Conservation (phyloP, 2,113 vertebrate genomes). For the Numida meleagris region DNA sequence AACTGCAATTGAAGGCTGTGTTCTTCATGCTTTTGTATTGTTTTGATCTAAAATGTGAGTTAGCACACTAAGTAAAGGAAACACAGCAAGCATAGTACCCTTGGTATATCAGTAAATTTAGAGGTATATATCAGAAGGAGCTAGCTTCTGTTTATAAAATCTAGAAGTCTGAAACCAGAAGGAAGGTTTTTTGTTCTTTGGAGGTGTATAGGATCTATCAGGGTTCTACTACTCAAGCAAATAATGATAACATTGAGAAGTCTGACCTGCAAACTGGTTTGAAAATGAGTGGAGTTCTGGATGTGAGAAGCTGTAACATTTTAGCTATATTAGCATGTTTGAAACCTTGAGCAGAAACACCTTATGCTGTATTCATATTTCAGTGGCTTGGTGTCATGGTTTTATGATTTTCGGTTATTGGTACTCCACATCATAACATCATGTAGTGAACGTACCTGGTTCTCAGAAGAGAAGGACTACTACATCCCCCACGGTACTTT, state of each 20-base stretch:
- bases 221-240: neutral
- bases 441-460: too few species aligned
- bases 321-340: neutral
- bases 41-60: conserved; percentile 1
- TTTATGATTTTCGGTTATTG: too few species aligned
- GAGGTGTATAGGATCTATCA: neutral
- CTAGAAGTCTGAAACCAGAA: neutral
- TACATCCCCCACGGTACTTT: too few species aligned
- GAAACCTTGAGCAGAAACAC: neutral
- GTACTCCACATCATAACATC: too few species aligned
- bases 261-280: neutral
- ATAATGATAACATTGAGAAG: neutral
- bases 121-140: neutral
- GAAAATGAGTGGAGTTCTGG: neutral
- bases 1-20: neutral
- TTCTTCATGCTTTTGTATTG: conserved; percentile 30
- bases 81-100: neutral
- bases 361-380: neutral
- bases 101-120: conserved; percentile 23
- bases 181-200: neutral
- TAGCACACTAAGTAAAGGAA: neutral
- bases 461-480: too few species aligned
- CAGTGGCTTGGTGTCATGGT: too few species aligned
- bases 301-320: neutral
- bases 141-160: neutral